Evolutionary conservation across 1,140 invertebrate genomes (phyloP).

Genomic region (Anoplolepis gracilipes): DNA sequence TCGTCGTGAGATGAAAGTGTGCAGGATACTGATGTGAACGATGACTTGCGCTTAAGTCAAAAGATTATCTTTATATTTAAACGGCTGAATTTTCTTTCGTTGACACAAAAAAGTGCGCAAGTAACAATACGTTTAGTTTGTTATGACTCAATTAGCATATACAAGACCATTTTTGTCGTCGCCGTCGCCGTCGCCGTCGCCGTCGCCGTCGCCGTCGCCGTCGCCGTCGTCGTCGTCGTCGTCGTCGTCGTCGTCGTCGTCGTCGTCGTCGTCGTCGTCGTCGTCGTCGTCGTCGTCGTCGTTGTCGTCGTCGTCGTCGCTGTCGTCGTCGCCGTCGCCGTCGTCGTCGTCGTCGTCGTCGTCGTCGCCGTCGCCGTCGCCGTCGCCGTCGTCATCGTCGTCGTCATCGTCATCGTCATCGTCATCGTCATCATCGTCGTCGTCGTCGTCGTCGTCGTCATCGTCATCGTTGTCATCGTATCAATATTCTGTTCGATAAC

Average conservation of each 20-base stretch:
- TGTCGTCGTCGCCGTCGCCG: not conserved
- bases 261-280: not conserved
- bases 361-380: constrained; percentile 21
- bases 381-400: constrained; percentile 14
- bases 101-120: constrained; percentile 50
- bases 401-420: not conserved
- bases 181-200: constrained; percentile 13
- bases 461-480: constrained; percentile 15
- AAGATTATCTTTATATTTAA: not conserved
- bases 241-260: constrained; percentile 5
- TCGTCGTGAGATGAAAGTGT: constrained; percentile 3
- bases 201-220: constrained; percentile 4
- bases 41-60: constrained; percentile 19
- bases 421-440: not conserved
- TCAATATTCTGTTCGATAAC: constrained; percentile 38
- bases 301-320: not conserved
- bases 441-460: not conserved
- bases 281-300: constrained; percentile 17
- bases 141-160: constrained; percentile 59
- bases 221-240: not conserved
- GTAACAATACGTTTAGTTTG: constrained; percentile 61
- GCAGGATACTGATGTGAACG: constrained; percentile 7
- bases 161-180: not conserved
- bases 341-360: not conserved
- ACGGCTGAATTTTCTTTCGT: not conserved